Base-by-base conservation (phyloP, 2,888 invertebrate species). In the Pterobdella sp. region DNA sequence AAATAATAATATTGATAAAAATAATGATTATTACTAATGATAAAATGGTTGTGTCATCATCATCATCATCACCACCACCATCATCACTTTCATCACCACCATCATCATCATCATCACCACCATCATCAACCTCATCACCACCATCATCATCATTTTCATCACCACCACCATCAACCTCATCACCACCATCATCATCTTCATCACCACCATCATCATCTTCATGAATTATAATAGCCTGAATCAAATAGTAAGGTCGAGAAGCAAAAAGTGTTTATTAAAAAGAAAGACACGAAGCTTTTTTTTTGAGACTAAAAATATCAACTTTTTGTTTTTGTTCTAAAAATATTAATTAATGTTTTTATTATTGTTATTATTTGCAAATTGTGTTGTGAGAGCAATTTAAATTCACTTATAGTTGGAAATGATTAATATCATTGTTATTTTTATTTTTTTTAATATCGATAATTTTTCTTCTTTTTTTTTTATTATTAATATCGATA, bases 161-260 rank as follows among this genome's bases (percentile, higher is more conserved):
- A 71, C 37, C 63, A 63, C 49, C 32, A 67, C 35, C 67, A 31
- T n/a, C 67, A 71, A 3, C n/a, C 56, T 34, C 32, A 64, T 34
- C 1, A 63, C 34, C 63, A 1, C 64, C 36, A 64, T 72, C 29
- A 63, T n/a, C 2, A 67, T n/a, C 22, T 14, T 22, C 49, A 42
- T 42, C 49, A 42, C 49, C 49, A 42, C 49, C 10, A 42, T 42
- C 49, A 42, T 42, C 49, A 14, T 14, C 49, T 14, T 22, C 49
- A 42, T 42, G 49, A 42, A 7, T 22, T 14, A 7, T 42, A 42
- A n/a, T n/a, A n/a, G n/a, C n/a, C n/a, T n/a, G n/a, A n/a, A n/a
- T n/a, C n/a, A n/a, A n/a, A n/a, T n/a, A n/a, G n/a, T n/a, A n/a
- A n/a, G n/a, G n/a, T n/a, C n/a, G n/a, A n/a, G n/a, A n/a, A n/a